Evolutionary conservation across 2,888 invertebrate species (phyloP).

Genomic region (Ganaspis brasiliensis): DNA sequence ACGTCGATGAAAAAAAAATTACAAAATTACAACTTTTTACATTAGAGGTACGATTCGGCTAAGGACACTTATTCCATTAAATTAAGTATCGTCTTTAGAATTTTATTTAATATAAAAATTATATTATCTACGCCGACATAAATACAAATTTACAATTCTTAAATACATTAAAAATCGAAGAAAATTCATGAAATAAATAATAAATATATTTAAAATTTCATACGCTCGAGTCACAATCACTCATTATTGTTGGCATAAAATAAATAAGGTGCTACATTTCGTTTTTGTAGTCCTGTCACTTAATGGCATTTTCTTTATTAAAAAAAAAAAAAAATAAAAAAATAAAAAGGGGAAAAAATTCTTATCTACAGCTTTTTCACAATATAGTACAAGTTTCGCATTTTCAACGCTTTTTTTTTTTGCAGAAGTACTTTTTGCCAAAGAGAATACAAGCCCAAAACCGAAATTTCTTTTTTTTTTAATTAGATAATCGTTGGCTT

Average conservation of each 20-base stretch:
- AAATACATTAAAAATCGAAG: constrained; percentile 71
- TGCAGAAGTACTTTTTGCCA: constrained; percentile 31
- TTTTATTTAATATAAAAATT: constrained; percentile 70
- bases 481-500: background rate
- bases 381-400: constrained; percentile 50
- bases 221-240: constrained; percentile 27
- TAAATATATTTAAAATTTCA: constrained; percentile 73
- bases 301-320: constrained; percentile 33
- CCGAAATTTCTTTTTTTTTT: constrained; percentile 1
- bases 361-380: constrained; percentile 44
- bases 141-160: constrained; percentile 79
- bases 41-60: constrained; percentile 72
- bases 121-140: constrained; percentile 74
- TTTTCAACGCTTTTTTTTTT: constrained; percentile 46
- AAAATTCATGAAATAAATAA: constrained; percentile 80
- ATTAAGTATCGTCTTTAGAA: constrained; percentile 73
- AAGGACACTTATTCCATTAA: constrained; percentile 74
- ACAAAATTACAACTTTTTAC: constrained; percentile 77
- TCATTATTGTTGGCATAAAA: constrained; percentile 61
- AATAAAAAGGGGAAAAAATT: too few species aligned
- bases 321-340: background rate
- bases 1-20: constrained; percentile 64
- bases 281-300: constrained; percentile 30
- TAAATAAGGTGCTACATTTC: constrained; percentile 65
- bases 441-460: constrained; percentile 18